Evolutionary conservation across 2,888 invertebrate genomes (phyloP), one percentile per base, ranked within the genome.

Genomic region (Ectemnius lituratus): DNA sequence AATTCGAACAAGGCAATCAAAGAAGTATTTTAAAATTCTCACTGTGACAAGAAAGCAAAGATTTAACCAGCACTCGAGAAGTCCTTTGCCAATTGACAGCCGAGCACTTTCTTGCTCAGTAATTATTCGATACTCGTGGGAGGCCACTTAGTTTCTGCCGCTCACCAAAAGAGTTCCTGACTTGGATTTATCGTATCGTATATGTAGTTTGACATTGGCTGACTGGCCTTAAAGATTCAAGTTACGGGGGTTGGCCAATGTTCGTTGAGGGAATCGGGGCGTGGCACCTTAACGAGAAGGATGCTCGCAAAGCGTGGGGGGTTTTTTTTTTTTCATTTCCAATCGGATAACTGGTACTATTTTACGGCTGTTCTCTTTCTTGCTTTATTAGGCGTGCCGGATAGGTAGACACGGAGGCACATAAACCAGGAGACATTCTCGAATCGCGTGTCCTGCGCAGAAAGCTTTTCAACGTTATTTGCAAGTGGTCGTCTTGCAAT

Each of bases 381-480:
- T 16, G 4, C 8, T 52, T 6, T n/a, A 5, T 16, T 11, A 5
- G 16, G 52, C 13, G 52, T 5, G 68, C 67, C 78, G 58, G 62
- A 27, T 67, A 72, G 67, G 62, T 75, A 62, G 63, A 69, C 18
- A 63, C 62, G 60, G 62, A 66, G 37, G 1, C 11, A 37, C 37
- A 37, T 37, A 37, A 37, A 37, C 1, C 8, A 5, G 1, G 52
- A 75, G 63, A 68, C 64, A 52, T 72, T 66, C 72, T 27, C 59
- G 37, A 64, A 13, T 52, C 1, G 64, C 68, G 66, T 37, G 76
- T 72, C 76, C 76, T 76, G 79, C 76, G 75, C 80, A 82, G 80
- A 73, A 74, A 67, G 79, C 73, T 76, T 82, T 75, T 71, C 70
- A 63, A 16, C 67, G 71, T 76, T 83, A 78, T 79, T 82, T 79